phyloP scores from a whole-genome alignment of 2,113 vertebrate species.

The Atractosteus spatula region DNA sequence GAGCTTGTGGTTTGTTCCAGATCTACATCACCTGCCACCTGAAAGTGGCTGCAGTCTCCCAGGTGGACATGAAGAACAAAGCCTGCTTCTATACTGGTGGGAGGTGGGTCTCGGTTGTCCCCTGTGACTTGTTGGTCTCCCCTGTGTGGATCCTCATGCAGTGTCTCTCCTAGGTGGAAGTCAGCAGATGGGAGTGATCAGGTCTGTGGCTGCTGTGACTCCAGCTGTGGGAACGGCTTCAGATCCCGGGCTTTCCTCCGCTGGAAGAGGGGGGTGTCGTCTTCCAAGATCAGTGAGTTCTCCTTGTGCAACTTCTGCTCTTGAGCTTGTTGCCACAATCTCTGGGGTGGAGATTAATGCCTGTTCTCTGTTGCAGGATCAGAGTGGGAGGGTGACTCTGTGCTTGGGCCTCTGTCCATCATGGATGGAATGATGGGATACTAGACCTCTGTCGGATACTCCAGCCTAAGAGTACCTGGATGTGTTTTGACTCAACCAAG shows the following conservation, averaged over 20 bases:
- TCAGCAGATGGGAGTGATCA: constrained; percentile 54
- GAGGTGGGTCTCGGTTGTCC: constrained; percentile 29
- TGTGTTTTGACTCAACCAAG: no score
- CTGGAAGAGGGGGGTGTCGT: background rate
- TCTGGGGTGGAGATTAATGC: no score
- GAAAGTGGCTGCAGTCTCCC: constrained; percentile 38
- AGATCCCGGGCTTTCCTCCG: background rate
- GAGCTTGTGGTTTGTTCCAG: constrained; percentile 26
- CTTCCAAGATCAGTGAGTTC: background rate
- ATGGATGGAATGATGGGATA: no score
- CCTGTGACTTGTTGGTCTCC: background rate
- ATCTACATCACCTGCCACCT: constrained; percentile 52
- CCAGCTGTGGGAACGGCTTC: background rate
- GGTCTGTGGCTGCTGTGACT: constrained; percentile 45
- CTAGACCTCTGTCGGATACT: no score
- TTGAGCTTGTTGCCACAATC: no score
- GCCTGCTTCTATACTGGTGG: constrained; percentile 52
- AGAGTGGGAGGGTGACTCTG: no score
- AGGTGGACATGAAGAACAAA: constrained; percentile 34
- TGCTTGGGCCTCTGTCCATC: no score
- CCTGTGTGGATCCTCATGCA: background rate
- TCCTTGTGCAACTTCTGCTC: no score
- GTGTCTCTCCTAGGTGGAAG: constrained; percentile 46
- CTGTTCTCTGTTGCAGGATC: no score
- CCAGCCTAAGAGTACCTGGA: no score